These are phyloP conservation scores for Netelia virgata DNA, from an alignment of 2,888 invertebrate species.

Conservation along the genomic window DNA sequence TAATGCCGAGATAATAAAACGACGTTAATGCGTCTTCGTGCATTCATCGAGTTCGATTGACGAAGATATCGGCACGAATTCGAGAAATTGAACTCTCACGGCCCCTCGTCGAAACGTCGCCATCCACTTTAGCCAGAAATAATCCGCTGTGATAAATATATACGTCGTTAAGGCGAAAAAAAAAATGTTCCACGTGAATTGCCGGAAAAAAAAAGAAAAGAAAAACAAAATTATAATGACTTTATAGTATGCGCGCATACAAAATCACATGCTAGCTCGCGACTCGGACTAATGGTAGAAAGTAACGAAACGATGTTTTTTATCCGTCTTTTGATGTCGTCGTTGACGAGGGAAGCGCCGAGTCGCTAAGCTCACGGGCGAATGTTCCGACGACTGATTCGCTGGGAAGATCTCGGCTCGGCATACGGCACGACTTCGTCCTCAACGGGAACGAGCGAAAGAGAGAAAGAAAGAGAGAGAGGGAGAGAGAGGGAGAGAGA, in stretches of 20 bases:
- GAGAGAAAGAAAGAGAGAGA: slow-evolving; percentile 12
- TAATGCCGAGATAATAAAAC: neutral
- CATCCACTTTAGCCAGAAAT: neutral
- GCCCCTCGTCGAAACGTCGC: neutral
- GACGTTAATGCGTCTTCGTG: neutral
- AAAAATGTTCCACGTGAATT: slow-evolving; percentile 26
- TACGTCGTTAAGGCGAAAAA: neutral
- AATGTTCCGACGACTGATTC: slow-evolving; percentile 70
- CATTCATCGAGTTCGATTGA: no score
- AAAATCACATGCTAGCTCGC: slow-evolving; percentile 22
- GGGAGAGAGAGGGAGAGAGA: slow-evolving; percentile 7
- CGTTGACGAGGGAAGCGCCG: slow-evolving; percentile 50
- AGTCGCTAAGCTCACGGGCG: slow-evolving; percentile 63
- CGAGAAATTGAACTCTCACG: slow-evolving; percentile 2
- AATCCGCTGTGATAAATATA: slow-evolving; percentile 27
- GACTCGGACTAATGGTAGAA: slow-evolving; percentile 47
- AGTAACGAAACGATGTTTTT: slow-evolving; percentile 59
- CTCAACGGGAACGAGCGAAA: slow-evolving; percentile 1
- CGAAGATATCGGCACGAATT: neutral
- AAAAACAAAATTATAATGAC: slow-evolving; percentile 22
- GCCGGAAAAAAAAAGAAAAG: neutral
- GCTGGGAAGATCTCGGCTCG: slow-evolving; percentile 71
- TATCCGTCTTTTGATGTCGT: slow-evolving; percentile 36
- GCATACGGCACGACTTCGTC: slow-evolving; percentile 47
- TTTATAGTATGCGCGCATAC: slow-evolving; percentile 24